Evolutionary conservation across 2,888 invertebrate genomes (phyloP).

Genomic region (Tenthredo notha): DNA sequence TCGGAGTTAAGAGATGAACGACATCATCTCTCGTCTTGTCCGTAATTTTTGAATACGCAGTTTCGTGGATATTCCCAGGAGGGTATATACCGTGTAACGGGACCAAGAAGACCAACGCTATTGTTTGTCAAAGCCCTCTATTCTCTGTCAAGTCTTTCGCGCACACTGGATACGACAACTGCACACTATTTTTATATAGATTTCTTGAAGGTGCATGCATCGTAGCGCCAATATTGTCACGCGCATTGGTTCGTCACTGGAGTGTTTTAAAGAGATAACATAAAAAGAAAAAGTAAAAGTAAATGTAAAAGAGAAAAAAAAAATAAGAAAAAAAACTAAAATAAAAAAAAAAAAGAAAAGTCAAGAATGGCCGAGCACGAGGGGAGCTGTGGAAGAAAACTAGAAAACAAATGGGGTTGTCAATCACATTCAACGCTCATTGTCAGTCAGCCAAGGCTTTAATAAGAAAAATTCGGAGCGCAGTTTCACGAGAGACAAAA

Average conservation of each 20-base stretch:
- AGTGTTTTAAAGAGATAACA: slow-evolving; percentile 20
- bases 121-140: slow-evolving; percentile 51
- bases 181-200: slow-evolving; percentile 77
- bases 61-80: slow-evolving; percentile 23
- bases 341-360: neutral
- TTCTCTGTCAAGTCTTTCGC: slow-evolving; percentile 48
- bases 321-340: neutral
- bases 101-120: slow-evolving; percentile 53
- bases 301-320: slow-evolving; percentile 21
- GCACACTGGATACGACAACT: slow-evolving; percentile 68
- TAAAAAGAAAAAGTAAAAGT: slow-evolving; percentile 38
- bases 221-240: slow-evolving; percentile 53
- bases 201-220: slow-evolving; percentile 76
- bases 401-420: slow-evolving; percentile 24
- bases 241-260: slow-evolving; percentile 42
- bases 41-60: slow-evolving; percentile 52
- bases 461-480: slow-evolving; percentile 51
- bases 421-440: slow-evolving; percentile 29
- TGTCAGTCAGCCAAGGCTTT: slow-evolving; percentile 20
- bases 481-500: slow-evolving; percentile 30
- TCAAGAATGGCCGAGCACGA: slow-evolving; percentile 9
- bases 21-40: slow-evolving; percentile 10
- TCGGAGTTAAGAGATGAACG: neutral
- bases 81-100: slow-evolving; percentile 38
- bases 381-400: slow-evolving; percentile 18